A percentile compares a stretch with the other conserved stretches of the same genome.
Evolutionary conservation across 2,113 vertebrate species (phyloP).

Genomic region (Microcebus griseorufus): DNA sequence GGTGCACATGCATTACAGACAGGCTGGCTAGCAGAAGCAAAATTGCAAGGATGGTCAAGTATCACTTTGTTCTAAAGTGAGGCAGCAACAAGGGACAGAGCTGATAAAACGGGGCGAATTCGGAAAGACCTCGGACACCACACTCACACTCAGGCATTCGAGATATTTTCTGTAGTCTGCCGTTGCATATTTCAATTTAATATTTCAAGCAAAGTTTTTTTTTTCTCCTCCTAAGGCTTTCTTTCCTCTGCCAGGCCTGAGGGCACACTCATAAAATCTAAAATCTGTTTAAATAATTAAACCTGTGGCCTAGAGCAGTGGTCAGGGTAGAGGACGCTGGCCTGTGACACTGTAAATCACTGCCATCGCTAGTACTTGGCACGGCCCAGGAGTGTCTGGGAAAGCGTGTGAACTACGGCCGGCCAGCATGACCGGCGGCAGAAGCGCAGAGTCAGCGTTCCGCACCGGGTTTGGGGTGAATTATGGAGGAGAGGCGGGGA

Average conservation of each 20-base stretch:
- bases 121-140: background rate
- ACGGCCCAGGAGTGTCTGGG: background rate
- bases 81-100: background rate
- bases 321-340: slow-evolving; percentile 53
- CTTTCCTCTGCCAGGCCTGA: slow-evolving; percentile 56
- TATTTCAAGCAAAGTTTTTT: slow-evolving; percentile 36
- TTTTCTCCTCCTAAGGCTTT: slow-evolving; percentile 10
- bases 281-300: slow-evolving; percentile 76
- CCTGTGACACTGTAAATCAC: slow-evolving; percentile 65
- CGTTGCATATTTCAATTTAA: slow-evolving; percentile 53
- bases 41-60: background rate
- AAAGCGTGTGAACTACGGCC: background rate
- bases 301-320: slow-evolving; percentile 58
- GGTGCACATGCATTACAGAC: fast-evolving
- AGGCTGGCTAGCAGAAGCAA: background rate
- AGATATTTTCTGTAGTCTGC: background rate
- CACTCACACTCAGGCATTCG: background rate
- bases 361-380: slow-evolving; percentile 8
- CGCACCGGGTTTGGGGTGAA: background rate
- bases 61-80: background rate
- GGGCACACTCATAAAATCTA: slow-evolving; percentile 67
- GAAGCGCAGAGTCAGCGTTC: background rate
- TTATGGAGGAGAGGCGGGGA: background rate
- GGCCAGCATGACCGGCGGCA: fast-evolving
- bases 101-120: background rate